phyloP scores from a whole-genome alignment of 2,888 invertebrate species.

The Mimumesa dahlbomi region DNA sequence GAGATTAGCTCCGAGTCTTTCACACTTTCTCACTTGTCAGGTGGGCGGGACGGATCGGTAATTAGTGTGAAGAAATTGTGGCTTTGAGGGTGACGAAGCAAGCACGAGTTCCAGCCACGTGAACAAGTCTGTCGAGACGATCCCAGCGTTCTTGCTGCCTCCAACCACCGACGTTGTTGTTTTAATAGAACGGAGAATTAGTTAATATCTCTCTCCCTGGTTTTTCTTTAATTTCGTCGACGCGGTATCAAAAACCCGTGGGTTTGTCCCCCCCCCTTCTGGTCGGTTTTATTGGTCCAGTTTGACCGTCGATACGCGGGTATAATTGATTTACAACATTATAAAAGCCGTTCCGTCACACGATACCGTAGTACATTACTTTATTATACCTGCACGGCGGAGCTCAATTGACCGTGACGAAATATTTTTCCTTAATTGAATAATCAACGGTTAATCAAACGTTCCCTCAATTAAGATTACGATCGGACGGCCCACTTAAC shows the following conservation, averaged over 20 bases:
- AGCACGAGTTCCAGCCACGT: constrained; percentile 55
- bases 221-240: background rate
- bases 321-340: constrained; percentile 38
- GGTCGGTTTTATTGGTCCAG: background rate
- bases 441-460: constrained; percentile 63
- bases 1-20: constrained; percentile 30
- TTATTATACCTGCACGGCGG: constrained; percentile 47
- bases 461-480: constrained; percentile 58
- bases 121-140: constrained; percentile 48
- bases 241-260: no score
- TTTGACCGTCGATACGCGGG: background rate
- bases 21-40: constrained; percentile 55
- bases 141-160: constrained; percentile 49
- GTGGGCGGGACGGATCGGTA: constrained; percentile 57
- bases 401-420: constrained; percentile 60
- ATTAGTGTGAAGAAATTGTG: constrained; percentile 59
- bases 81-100: constrained; percentile 59
- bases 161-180: constrained; percentile 44
- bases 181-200: constrained; percentile 55
- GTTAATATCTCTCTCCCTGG: constrained; percentile 32
- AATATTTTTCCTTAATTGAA: constrained; percentile 64
- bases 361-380: constrained; percentile 11
- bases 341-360: background rate
- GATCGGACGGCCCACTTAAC: constrained; percentile 55
- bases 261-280: no score